A percentile compares a stretch with the other conserved stretches of the same genome.
phyloP scores from a whole-genome alignment of 2,113 vertebrate genomes.

The Anolis sagrei region DNA sequence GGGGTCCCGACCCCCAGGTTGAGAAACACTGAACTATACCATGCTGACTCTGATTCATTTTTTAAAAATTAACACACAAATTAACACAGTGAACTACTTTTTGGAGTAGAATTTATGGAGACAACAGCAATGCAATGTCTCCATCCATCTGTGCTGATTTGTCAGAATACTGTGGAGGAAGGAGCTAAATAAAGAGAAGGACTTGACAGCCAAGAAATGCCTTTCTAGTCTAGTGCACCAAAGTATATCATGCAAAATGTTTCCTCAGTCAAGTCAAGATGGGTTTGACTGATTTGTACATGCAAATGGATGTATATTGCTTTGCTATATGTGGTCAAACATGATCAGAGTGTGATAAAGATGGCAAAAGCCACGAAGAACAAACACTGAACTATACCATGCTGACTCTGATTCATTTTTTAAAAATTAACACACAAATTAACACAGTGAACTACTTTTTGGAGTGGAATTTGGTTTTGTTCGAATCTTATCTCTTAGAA shows the following conservation, averaged over 20 bases:
- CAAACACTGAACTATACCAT: no score
- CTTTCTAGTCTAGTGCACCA: neutral
- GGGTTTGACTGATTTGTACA: neutral
- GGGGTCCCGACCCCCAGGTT: no score
- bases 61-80: no score
- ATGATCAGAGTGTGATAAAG: no score
- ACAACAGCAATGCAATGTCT: constrained; percentile 29
- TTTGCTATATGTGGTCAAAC: no score
- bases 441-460: neutral
- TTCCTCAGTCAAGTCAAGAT: neutral
- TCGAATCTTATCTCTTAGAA: no score
- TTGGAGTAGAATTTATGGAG: accelerated
- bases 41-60: no score
- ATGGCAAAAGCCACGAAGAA: no score
- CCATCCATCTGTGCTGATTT: constrained; percentile 34
- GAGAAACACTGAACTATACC: no score
- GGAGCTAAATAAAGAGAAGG: neutral
- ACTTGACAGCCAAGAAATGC: neutral
- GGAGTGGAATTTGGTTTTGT: accelerated
- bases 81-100: neutral
- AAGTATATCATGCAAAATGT: neutral
- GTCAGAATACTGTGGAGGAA: neutral
- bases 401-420: no score
- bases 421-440: no score
- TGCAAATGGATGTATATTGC: neutral